These are phyloP conservation scores for Sinelater perroti DNA, from an alignment of 2,888 invertebrate species.

Conservation along the genomic window DNA sequence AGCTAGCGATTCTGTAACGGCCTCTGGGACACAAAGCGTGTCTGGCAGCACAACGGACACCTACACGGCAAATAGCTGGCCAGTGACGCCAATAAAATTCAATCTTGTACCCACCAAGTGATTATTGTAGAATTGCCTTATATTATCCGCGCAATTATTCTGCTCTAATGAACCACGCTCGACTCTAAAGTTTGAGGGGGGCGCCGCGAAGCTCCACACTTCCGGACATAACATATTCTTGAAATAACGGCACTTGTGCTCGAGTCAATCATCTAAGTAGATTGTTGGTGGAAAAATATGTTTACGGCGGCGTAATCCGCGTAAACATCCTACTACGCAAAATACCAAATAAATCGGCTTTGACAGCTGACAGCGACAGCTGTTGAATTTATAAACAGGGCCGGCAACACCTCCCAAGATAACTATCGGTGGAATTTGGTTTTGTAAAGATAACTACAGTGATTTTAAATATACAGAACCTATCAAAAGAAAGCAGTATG, in stretches of 20 bases:
- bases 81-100: constrained; percentile 34
- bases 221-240: constrained; percentile 66
- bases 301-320: too few species aligned
- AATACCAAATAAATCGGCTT: constrained; percentile 7
- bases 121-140: constrained; percentile 62
- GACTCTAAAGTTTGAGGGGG: constrained; percentile 56
- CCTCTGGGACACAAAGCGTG: constrained; percentile 58
- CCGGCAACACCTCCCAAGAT: too few species aligned
- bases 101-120: constrained; percentile 61
- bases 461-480: too few species aligned
- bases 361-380: constrained; percentile 13
- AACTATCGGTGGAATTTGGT: too few species aligned
- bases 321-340: constrained; percentile 10
- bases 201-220: constrained; percentile 64
- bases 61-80: too few species aligned
- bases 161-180: constrained; percentile 51
- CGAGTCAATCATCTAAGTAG: constrained; percentile 13
- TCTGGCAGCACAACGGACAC: constrained; percentile 66
- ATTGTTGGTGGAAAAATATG: constrained; percentile 2
- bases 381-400: too few species aligned
- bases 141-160: constrained; percentile 48
- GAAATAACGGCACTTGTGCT: neutral
- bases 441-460: too few species aligned
- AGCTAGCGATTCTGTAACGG: constrained; percentile 55
- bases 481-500: too few species aligned